phyloP scores from a whole-genome alignment of 2,113 vertebrate species.

The Muntiacus muntjak region DNA sequence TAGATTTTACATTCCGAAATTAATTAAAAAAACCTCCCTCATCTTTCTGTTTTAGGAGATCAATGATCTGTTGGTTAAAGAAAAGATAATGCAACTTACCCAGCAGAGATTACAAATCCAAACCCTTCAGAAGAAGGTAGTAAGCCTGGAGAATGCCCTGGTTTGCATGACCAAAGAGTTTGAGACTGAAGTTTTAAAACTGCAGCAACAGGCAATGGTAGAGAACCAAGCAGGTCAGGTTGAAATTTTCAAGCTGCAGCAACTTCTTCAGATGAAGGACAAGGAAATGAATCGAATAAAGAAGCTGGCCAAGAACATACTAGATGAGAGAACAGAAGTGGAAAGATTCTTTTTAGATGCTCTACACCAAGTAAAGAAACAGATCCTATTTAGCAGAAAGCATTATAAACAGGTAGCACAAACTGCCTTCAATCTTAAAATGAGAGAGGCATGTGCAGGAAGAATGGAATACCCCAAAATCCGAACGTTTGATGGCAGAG shows the following conservation, averaged over 20 bases:
- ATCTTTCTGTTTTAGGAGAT: constrained; percentile 81
- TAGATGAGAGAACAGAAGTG: constrained; percentile 86
- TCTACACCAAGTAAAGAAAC: constrained; percentile 84
- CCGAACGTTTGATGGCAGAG: constrained; percentile 85
- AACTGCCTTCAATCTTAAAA: constrained; percentile 81
- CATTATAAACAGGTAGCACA: constrained; percentile 84
- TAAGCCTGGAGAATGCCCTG: constrained; percentile 80
- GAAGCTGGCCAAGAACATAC: constrained; percentile 80
- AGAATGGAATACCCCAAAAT: constrained; percentile 84
- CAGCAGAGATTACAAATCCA: constrained; percentile 79
- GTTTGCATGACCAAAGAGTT: constrained; percentile 69
- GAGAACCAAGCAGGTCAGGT: constrained; percentile 73
- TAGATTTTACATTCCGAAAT: not conserved
- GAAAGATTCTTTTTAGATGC: constrained; percentile 88
- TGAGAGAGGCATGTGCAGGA: constrained; percentile 81
- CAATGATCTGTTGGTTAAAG: constrained; percentile 79
- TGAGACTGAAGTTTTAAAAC: constrained; percentile 68
- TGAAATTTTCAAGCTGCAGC: constrained; percentile 86
- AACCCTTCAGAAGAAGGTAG: constrained; percentile 79
- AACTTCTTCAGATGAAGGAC: constrained; percentile 82
- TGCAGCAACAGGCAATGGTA: constrained; percentile 62
- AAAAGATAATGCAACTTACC: constrained; percentile 81
- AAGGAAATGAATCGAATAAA: constrained; percentile 86
- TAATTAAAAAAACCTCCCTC: constrained; percentile 13
- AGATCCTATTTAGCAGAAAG: constrained; percentile 81